Base-by-base conservation (phyloP, 2,797 vertebrate genomes). In the Falco cherrug region DNA sequence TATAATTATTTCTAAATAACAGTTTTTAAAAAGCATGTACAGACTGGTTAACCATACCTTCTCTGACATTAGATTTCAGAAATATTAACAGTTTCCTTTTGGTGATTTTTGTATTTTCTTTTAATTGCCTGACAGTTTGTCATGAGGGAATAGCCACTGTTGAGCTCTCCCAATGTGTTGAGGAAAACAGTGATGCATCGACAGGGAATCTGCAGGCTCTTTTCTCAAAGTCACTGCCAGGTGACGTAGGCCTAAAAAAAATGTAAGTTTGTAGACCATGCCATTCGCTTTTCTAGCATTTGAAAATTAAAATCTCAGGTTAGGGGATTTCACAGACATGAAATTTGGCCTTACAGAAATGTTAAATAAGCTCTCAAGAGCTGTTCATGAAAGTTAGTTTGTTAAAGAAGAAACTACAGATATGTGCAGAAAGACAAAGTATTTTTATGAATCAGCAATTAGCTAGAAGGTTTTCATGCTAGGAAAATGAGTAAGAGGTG, bases 1-100 rank as follows among this genome's bases (percentile, higher is more conserved):
- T 94, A 65, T 86, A 88, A 88, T 94, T 92, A 75, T 90, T 95
- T 94, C 80, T 88, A 86, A 88, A 89, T 93, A 96, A 69, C 70
- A 94, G 80, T 97, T 97, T 96, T 78, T 35, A 64, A 87, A 61
- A 96, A 89, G 16, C 78, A 60, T 77, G 87, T 56, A 91, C 89
- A 96, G 84, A 53, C 81, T 89, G 81, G 48, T 56, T 93, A 83
- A 83, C 60, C 81, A 87, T 89, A 77, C 81, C 85, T 93, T 37
- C 81, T 80, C 71, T 93, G 84, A 87, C 90, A 95, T 45, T 79
- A 56, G 25, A 70, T 89, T 94, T 94, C 93, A 43, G 68, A 83
- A 93, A 85, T 93, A 95, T 39, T 80, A 90, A 53, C 45, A 74
- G 87, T 87, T 96, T 92, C 22, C 4, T 84, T 84, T 95, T 71